Conservation (phyloP, 2,113 vertebrate genomes). For the Atractosteus spatula region DNA sequence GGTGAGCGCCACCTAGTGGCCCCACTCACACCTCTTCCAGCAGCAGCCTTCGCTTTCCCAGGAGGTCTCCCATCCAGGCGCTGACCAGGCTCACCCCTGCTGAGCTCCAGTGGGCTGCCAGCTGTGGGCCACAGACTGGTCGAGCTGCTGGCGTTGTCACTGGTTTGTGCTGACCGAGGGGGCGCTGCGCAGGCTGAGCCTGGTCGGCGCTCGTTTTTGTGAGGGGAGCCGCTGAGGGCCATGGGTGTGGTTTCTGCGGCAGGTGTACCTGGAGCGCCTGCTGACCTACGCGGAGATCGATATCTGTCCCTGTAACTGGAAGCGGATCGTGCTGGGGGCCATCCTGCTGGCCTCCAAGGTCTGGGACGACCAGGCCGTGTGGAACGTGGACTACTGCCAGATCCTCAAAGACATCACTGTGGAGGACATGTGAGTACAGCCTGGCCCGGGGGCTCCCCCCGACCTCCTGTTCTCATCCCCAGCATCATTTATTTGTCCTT, state of each 20-base stretch:
- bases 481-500: no score
- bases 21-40: no score
- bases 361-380: constrained; percentile 98
- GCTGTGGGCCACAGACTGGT: no score
- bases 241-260: constrained; percentile 71
- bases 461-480: no score
- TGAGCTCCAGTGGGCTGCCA: no score
- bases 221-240: constrained; percentile 75
- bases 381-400: constrained; percentile 99
- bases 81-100: no score
- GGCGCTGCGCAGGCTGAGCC: constrained; percentile 75
- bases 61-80: no score
- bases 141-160: no score
- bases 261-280: constrained; percentile 97
- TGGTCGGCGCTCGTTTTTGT: constrained; percentile 75
- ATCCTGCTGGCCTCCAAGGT: constrained; percentile 97
- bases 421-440: constrained; percentile 84
- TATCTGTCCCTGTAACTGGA: constrained; percentile 96
- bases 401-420: constrained; percentile 93
- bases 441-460: no score
- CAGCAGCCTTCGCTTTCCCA: no score
- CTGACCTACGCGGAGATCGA: constrained; percentile 96
- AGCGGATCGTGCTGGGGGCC: constrained; percentile 91
- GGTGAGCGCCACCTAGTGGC: no score
- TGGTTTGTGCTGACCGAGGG: no score